phyloP scores from a whole-genome alignment of 1,140 invertebrate species.

The Carposina sasakii region DNA sequence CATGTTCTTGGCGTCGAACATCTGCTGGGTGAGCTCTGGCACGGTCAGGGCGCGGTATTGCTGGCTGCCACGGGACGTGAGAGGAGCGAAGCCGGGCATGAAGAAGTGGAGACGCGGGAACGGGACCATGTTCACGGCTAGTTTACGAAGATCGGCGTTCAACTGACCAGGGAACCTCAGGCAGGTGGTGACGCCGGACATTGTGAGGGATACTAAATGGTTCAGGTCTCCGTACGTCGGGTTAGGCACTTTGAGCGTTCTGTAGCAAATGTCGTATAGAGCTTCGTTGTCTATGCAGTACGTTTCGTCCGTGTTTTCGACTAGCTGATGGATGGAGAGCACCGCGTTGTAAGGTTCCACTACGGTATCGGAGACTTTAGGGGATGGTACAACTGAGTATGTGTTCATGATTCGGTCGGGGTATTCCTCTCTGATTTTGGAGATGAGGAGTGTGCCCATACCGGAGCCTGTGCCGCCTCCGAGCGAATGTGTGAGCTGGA shows the following conservation, averaged over 20 bases:
- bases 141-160: conserved; percentile 93
- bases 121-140: conserved; percentile 98
- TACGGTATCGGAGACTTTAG: conserved; percentile 84
- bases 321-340: conserved; percentile 84
- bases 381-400: conserved; percentile 86
- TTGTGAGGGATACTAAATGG: conserved; percentile 82
- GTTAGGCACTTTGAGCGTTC: conserved; percentile 83
- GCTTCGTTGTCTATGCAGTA: conserved; percentile 90
- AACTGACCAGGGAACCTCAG: conserved; percentile 83
- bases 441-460: conserved; percentile 80
- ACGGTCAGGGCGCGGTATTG: conserved; percentile 85
- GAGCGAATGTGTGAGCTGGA: conserved; percentile 84
- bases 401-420: conserved; percentile 92
- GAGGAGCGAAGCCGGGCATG: conserved; percentile 95
- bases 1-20: conserved; percentile 87
- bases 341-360: conserved; percentile 91
- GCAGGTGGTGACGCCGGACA: conserved; percentile 85
- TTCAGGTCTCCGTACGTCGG: conserved; percentile 90
- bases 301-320: conserved; percentile 88
- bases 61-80: conserved; percentile 78
- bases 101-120: conserved; percentile 96
- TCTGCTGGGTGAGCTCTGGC: conserved; percentile 82
- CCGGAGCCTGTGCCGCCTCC: conserved; percentile 82
- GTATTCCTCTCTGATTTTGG: conserved; percentile 84
- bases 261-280: conserved; percentile 85